Evolutionary conservation across 2,888 invertebrate species (phyloP), one percentile per base, ranked within the genome.

Genomic region (Pimpla rufipes): DNA sequence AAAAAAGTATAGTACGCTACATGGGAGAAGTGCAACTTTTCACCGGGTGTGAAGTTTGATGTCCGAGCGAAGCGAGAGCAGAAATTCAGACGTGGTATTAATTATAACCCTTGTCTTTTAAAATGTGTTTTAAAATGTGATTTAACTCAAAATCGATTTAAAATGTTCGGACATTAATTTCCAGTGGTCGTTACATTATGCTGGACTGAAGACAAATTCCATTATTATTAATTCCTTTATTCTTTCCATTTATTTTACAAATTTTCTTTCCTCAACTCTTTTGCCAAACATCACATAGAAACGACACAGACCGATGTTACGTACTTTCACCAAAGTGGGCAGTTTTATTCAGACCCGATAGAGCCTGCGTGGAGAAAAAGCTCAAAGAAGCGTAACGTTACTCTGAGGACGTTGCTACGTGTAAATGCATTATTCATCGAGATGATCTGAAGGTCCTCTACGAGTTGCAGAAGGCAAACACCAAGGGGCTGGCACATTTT

Each of bases 361-460:
- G 40, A 37, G 8, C 2, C 16, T 21, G 50, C n/a, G 37, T 8
- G 13, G 37, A 40, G 21, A 23, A 37, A 64, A 64, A 64, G 57
- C 37, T 18, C 50, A 40, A n/a, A 8, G 40, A 64, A 52, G 37
- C 64, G 23, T 75, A 52, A 35, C n/a, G 50, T 52, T 40, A 47
- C 50, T 52, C 40, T 52, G 62, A 73, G 73, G 29, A 13, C 21
- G 37, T 40, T 13, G 23, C 11, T 45, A 7, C n/a, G 45, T 45
- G 35, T 16, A 57, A 45, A 73, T 73, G 59, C 73, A 73, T 73
- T 73, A 73, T 73, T 73, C 73, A 73, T 73, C 42, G 45, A 29
- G 35, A 73, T 35, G 11, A 68, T 52, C 37, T 21, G 50, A 68
- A 11, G 21, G 10, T 16, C 13, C 50, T 52, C 4, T 13, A 16